Percentiles rank a stretch among this genome's conserved stretches.
Conservation (phyloP, 1,140 invertebrate species). For the Drosophila repletoides region DNA sequence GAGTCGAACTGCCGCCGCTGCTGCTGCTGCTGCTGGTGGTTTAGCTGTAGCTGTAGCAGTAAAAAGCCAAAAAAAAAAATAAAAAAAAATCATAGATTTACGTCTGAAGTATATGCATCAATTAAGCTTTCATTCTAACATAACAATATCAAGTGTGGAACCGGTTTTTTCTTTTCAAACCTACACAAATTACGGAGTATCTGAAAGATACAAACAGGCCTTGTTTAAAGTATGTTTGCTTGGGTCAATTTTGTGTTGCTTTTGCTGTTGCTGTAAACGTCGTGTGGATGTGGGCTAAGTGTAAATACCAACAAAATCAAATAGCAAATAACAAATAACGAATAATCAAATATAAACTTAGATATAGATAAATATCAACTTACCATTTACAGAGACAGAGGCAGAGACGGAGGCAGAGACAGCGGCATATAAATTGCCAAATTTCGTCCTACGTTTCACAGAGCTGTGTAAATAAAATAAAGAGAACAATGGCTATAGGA, state of each 20-base stretch:
- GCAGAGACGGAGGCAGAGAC: too few relatives aligned
- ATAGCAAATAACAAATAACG: too few relatives aligned
- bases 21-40: conserved; percentile 41
- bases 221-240: conserved; percentile 27
- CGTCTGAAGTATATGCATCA: conserved; percentile 58
- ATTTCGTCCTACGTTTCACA: conserved; percentile 1
- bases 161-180: conserved; percentile 47
- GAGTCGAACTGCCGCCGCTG: conserved; percentile 33
- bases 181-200: conserved; percentile 37
- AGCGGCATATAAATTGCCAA: conserved; percentile 17
- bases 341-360: not conserved
- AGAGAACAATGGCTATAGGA: conserved; percentile 4
- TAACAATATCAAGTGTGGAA: conserved; percentile 62
- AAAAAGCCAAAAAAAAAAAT: not conserved
- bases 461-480: conserved; percentile 40
- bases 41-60: too few relatives aligned
- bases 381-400: conserved; percentile 21
- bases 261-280: too few relatives aligned
- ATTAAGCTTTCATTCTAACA: conserved; percentile 73
- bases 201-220: conserved; percentile 27
- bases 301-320: conserved; percentile 9
- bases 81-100: conserved; percentile 22
- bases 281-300: conserved; percentile 19
- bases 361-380: too few relatives aligned
- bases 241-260: conserved; percentile 13